Base-by-base conservation (phyloP, 2,113 vertebrate genomes). In the Formicarius rufipectus region DNA sequence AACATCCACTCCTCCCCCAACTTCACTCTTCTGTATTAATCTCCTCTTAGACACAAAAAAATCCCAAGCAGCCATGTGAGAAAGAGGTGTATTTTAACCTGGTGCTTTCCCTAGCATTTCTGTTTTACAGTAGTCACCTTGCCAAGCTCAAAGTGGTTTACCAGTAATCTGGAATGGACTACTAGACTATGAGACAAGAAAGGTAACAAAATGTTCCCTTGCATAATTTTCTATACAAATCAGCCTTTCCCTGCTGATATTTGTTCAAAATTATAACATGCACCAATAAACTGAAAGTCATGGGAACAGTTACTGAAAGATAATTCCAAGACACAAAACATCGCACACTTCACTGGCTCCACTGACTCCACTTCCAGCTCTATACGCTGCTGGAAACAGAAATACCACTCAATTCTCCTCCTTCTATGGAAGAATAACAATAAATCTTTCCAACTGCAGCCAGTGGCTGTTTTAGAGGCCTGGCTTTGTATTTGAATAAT, bases 271-370 rank as follows among this genome's bases (percentile, higher is more conserved):
- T 56, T 52, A 24, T 45, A 84, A 63, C 18, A 30, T 6, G 37
- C 15, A 82, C 6, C 12, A 19, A 74, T 55, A 62, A 86, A 40
- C n/a, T 62, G 10, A 23, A 80, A 81, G 35, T 62, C 35, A 22
- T 7, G 14, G 92, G n/a, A 91, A 56, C 28, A 49, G 40, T 60
- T 60, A 52, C 0, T 35, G 37, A 83, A 85, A 67, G 58, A 31
- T 7, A 45, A 60, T 30, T 68, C 33, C 22, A 44, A 58, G 24
- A 60, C 62, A 68, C 40, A 69, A 55, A 80, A 56, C 14, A 28
- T 33, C 4, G 0, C 23, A 35, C 6, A 8, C 45, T 58, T 76
- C 44, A 31, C 37, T 0, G 0, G 16, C 55, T 53, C n/a, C 37
- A 5, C n/a, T 3, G 10, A 45, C 39, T 71, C 55, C 15, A 6